Evolutionary conservation across 2,888 invertebrate species (phyloP).

Genomic region (Eugnorisma glareosa): DNA sequence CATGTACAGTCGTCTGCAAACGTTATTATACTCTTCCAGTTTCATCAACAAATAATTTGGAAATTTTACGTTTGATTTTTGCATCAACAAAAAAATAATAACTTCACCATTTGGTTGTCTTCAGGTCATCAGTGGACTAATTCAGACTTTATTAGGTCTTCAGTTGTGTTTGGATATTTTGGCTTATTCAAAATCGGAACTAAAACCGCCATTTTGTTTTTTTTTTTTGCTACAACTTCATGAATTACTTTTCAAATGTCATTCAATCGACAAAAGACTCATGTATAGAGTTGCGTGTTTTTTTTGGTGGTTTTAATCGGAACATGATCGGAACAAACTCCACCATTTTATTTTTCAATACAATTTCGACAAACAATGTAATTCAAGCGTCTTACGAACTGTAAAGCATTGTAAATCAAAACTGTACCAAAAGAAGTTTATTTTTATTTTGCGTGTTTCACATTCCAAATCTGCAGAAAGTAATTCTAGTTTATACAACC

Average conservation of each 20-base stretch:
- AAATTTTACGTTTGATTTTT: background rate
- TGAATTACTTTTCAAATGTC: background rate
- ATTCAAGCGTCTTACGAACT: background rate
- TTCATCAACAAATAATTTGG: conserved; percentile 6
- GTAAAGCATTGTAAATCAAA: background rate
- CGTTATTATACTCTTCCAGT: background rate
- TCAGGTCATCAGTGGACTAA: background rate
- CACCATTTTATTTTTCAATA: background rate
- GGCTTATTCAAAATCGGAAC: background rate
- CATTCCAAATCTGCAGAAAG: conserved; percentile 24
- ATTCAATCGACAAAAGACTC: background rate
- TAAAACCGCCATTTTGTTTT: background rate
- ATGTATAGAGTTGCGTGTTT: background rate
- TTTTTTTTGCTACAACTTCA: background rate
- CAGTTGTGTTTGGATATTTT: background rate
- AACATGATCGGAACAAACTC: background rate
- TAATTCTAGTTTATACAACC: conserved; percentile 29
- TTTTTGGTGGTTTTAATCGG: background rate
- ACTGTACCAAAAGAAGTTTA: background rate
- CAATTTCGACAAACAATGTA: background rate
- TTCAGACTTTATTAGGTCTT: background rate
- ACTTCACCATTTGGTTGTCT: background rate
- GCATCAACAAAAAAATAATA: background rate
- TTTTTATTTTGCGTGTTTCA: conserved; percentile 13
- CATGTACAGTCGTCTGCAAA: conserved; percentile 20